Conservation (phyloP, 1,140 invertebrate species). For the Aphelinus certus region DNA sequence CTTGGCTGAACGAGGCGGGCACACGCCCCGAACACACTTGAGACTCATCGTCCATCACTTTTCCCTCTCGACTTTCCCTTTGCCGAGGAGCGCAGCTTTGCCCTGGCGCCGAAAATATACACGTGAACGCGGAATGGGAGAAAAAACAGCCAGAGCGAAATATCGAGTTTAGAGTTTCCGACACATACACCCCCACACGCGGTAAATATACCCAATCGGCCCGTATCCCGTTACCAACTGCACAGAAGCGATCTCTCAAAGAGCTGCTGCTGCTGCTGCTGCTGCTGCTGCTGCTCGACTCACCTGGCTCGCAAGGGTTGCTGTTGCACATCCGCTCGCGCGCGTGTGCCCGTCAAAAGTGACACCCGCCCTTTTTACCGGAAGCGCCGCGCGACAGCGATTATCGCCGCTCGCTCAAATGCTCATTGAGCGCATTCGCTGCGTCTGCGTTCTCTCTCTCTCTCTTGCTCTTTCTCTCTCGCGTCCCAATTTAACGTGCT, state of each 20-base stretch:
- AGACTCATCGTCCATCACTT: no score
- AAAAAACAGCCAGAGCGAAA: background rate
- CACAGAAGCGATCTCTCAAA: background rate
- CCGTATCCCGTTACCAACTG: conserved; percentile 11
- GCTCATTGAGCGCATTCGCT: no score
- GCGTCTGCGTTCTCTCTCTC: no score
- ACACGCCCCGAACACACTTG: no score
- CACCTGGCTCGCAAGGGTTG: conserved; percentile 30
- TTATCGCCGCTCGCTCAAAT: background rate
- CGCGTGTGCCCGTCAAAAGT: conserved; percentile 22
- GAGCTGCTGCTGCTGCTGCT: background rate
- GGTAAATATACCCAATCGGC: background rate
- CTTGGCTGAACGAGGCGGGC: no score
- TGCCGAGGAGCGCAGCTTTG: background rate
- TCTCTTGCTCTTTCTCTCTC: no score
- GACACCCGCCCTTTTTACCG: conserved; percentile 13
- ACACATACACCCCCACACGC: background rate
- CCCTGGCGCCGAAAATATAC: background rate
- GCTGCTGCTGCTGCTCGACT: background rate
- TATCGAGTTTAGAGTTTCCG: background rate
- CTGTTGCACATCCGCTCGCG: conserved; percentile 5
- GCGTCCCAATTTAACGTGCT: background rate
- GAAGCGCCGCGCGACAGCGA: conserved; percentile 9
- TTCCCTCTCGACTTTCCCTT: no score
- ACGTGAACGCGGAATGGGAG: background rate